These are phyloP conservation scores for Patella pellucida DNA, from an alignment of 2,888 invertebrate genomes.

Conservation along the genomic window DNA sequence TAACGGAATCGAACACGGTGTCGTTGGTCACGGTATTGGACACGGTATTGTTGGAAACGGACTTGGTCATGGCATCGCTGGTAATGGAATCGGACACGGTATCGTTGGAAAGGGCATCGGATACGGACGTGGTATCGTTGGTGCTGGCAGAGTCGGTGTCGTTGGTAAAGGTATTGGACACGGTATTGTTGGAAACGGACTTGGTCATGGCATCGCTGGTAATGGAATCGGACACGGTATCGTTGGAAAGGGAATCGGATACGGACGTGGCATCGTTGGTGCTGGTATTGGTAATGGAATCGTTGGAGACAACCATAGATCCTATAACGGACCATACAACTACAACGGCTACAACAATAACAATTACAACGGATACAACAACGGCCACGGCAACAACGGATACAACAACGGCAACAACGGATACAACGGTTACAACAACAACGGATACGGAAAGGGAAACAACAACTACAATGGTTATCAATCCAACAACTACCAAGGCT, in stretches of 20 bases:
- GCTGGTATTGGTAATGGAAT: neutral
- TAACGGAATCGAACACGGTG: neutral
- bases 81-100: neutral
- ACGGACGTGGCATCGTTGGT: neutral
- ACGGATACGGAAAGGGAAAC: neutral
- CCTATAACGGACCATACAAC: neutral
- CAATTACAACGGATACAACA: neutral
- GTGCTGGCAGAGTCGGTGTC: neutral
- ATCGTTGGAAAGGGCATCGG: neutral
- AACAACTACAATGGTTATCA: neutral
- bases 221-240: neutral
- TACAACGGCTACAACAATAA: slow-evolving; percentile 9
- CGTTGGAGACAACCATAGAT: neutral
- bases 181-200: no score
- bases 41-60: no score
- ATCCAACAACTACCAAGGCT: neutral
- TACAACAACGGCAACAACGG: neutral
- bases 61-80: neutral
- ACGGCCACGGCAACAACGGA: neutral
- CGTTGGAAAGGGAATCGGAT: neutral
- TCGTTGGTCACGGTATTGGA: neutral
- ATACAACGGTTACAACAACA: neutral
- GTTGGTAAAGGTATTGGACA: neutral
- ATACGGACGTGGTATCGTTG: neutral
- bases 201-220: neutral